Conservation (phyloP, 2,888 invertebrate species). For the Hemaris fuciformis region DNA sequence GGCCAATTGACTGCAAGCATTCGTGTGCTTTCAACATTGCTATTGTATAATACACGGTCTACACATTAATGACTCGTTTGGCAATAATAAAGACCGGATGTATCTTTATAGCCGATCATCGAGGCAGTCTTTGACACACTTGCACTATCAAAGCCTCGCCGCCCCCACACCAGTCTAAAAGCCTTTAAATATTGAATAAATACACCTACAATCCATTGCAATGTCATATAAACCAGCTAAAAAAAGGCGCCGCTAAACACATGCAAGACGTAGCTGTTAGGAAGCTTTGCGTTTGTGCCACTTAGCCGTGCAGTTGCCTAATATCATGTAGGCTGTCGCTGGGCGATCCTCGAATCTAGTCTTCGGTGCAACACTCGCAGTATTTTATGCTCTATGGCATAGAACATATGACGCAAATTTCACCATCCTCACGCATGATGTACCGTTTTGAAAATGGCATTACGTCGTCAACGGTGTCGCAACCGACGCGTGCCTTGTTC, state of each 20-base stretch:
- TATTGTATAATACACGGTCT: conserved; percentile 30
- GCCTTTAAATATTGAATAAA: conserved; percentile 63
- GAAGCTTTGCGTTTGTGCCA: conserved; percentile 38
- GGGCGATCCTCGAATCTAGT: conserved; percentile 55
- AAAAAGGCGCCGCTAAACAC: conserved; percentile 25
- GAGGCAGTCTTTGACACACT: conserved; percentile 60
- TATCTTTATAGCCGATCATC: conserved; percentile 39
- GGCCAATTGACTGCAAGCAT: neutral
- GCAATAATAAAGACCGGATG: conserved; percentile 54
- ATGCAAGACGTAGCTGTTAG: conserved; percentile 19
- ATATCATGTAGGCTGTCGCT: conserved; percentile 66
- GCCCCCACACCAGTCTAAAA: conserved; percentile 59
- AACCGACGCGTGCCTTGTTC: conserved; percentile 67
- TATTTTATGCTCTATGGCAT: conserved; percentile 34
- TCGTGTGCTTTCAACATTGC: neutral
- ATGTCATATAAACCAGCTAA: conserved; percentile 45
- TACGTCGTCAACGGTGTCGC: conserved; percentile 54
- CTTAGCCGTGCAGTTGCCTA: conserved; percentile 62
- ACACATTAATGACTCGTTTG: conserved; percentile 43
- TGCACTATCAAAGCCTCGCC: conserved; percentile 53
- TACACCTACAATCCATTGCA: conserved; percentile 61
- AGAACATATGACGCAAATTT: conserved; percentile 28
- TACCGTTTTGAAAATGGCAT: conserved; percentile 56
- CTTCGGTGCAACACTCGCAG: conserved; percentile 27
- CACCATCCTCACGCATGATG: conserved; percentile 21